These are phyloP conservation scores for Dicroscelio sp. DNA, from an alignment of 2,888 invertebrate species.

Conservation along the genomic window DNA sequence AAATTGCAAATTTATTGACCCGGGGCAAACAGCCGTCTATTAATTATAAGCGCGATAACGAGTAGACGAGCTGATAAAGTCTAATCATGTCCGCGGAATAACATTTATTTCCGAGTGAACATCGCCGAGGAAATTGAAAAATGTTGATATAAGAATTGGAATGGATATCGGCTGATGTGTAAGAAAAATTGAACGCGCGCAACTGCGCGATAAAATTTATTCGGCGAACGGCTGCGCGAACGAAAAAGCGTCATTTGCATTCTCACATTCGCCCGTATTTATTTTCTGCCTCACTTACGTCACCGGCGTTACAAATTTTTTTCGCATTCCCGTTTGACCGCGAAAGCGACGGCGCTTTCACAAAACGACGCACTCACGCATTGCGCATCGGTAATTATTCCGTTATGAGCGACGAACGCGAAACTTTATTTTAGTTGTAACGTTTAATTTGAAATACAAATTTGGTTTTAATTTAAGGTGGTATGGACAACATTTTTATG, in stretches of 20 bases:
- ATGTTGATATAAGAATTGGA: conserved; percentile 19
- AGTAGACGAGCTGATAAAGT: background rate
- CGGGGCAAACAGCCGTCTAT: background rate
- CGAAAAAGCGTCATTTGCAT: conserved; percentile 84
- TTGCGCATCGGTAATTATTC: conserved; percentile 48
- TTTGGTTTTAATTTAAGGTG: too few species aligned
- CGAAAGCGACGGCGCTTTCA: conserved; percentile 53
- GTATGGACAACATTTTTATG: too few species aligned
- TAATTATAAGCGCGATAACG: conserved; percentile 33
- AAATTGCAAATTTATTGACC: conserved; percentile 54
- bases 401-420: background rate
- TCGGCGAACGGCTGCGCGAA: conserved; percentile 72
- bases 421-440: conserved; percentile 9
- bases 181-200: conserved; percentile 54
- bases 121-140: background rate
- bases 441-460: too few species aligned
- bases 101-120: background rate
- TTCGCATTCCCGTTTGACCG: conserved; percentile 60
- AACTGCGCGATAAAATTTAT: conserved; percentile 49
- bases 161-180: background rate
- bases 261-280: conserved; percentile 80
- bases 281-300: conserved; percentile 76
- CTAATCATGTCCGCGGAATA: conserved; percentile 10
- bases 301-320: conserved; percentile 43
- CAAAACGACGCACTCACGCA: conserved; percentile 22